Percentiles rank a stretch among this genome's conserved stretches.
Evolutionary conservation across 2,113 vertebrate species (phyloP).

Genomic region (Muntiacus muntjak): DNA sequence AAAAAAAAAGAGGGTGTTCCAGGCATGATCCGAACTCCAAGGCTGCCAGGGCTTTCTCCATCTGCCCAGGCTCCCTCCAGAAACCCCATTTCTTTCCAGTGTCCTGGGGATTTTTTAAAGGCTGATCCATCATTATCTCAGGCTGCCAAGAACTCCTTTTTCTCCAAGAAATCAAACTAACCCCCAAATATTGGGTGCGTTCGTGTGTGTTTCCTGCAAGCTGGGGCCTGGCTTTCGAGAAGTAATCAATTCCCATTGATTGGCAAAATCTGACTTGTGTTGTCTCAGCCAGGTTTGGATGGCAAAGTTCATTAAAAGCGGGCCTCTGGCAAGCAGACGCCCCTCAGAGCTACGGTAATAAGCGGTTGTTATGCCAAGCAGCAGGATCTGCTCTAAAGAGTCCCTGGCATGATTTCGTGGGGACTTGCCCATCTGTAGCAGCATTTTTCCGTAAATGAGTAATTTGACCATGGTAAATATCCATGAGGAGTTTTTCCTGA

Average conservation of each 20-base stretch:
- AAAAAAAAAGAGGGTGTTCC: too few relatives aligned
- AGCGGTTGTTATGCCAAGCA: constrained; percentile 68
- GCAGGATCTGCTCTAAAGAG: constrained; percentile 68
- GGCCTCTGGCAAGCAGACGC: constrained; percentile 54
- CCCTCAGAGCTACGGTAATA: constrained; percentile 44
- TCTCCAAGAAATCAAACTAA: constrained; percentile 34
- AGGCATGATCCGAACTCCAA: not conserved
- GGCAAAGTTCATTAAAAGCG: constrained; percentile 74
- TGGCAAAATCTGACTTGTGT: constrained; percentile 43
- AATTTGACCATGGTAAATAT: constrained; percentile 58
- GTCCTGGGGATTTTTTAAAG: not conserved
- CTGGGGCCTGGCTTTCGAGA: constrained; percentile 49
- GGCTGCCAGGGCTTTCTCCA: not conserved
- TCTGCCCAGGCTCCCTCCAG: not conserved
- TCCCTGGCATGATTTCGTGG: constrained; percentile 68
- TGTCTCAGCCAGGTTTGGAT: constrained; percentile 66
- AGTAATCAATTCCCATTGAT: constrained; percentile 70
- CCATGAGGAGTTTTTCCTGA: constrained; percentile 22
- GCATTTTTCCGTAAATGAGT: constrained; percentile 54
- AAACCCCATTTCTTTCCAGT: not conserved
- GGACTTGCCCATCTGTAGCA: constrained; percentile 66
- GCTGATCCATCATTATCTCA: not conserved
- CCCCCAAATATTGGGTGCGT: not conserved
- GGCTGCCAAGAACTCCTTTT: constrained; percentile 26
- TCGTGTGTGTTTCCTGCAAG: constrained; percentile 50